Evolutionary conservation across 1,140 invertebrate genomes (phyloP).

Genomic region (Temnothorax nylanderi): DNA sequence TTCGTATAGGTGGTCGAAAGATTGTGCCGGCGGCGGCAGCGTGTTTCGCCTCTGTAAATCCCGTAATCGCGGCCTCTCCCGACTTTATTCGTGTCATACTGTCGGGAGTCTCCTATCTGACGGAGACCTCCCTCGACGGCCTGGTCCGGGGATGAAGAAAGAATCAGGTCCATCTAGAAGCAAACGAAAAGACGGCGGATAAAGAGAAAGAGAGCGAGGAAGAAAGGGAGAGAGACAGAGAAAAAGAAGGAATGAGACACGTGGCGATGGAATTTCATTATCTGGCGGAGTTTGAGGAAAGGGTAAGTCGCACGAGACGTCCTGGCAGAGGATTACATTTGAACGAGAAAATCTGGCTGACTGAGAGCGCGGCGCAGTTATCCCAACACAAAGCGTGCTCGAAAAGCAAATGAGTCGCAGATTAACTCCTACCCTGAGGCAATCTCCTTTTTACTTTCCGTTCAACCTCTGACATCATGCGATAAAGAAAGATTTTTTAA

Average conservation of each 20-base stretch:
- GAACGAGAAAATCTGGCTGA: constrained; percentile 22
- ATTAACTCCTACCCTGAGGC: neutral
- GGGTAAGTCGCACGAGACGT: constrained; percentile 15
- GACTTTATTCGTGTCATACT: neutral
- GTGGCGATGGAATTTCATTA: constrained; percentile 56
- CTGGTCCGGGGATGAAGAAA: constrained; percentile 57
- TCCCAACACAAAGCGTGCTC: constrained; percentile 12
- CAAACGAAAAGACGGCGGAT: constrained; percentile 33
- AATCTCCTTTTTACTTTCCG: neutral
- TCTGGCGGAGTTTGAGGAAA: constrained; percentile 12
- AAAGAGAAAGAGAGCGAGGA: constrained; percentile 3
- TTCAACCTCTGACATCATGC: neutral
- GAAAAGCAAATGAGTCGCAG: constrained; percentile 31
- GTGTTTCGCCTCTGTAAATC: neutral
- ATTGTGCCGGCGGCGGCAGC: neutral
- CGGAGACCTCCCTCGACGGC: constrained; percentile 55
- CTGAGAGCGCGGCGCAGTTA: neutral
- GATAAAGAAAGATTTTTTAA: neutral
- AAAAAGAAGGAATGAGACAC: neutral
- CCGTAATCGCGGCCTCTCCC: constrained; percentile 1
- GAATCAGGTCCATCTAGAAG: constrained; percentile 75
- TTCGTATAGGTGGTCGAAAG: neutral
- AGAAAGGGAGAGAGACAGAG: neutral
- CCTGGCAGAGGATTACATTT: constrained; percentile 35
- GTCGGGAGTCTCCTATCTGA: constrained; percentile 31